These are phyloP conservation scores for Hassar affinis DNA, from an alignment of 2,113 vertebrate genomes.

Conservation along the genomic window DNA sequence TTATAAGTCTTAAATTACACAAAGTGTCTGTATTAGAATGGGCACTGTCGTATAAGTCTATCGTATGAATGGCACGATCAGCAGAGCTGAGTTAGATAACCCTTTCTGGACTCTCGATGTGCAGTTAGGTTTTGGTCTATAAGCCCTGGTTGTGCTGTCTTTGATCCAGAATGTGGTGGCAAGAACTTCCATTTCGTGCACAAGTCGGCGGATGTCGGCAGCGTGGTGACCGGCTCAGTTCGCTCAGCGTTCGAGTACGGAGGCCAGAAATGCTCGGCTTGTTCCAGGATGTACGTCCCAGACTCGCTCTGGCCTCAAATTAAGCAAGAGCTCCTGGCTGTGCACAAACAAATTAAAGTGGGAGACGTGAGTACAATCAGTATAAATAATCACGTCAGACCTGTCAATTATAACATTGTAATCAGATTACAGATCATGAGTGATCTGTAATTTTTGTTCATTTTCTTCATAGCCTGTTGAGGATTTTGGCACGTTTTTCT, in stretches of 20 bases:
- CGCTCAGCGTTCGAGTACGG: slow-evolving; percentile 93
- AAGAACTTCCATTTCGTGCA: slow-evolving; percentile 98
- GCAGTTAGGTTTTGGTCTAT: background rate
- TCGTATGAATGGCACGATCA: background rate
- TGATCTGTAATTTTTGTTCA: no score
- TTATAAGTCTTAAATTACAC: no score
- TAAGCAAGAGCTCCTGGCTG: slow-evolving; percentile 78
- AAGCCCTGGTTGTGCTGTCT: background rate
- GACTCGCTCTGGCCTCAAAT: slow-evolving; percentile 85
- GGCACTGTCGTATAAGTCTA: background rate
- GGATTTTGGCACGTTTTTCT: slow-evolving; percentile 87
- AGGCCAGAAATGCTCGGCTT: slow-evolving; percentile 95
- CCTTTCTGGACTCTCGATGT: background rate
- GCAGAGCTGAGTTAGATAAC: background rate
- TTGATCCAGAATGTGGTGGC: slow-evolving; percentile 85
- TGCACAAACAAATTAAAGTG: slow-evolving; percentile 80
- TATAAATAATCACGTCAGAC: background rate
- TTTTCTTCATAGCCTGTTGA: slow-evolving; percentile 77
- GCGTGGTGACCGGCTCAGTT: slow-evolving; percentile 85
- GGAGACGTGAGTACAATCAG: slow-evolving; percentile 81
- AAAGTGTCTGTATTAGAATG: background rate
- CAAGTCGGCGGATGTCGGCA: slow-evolving; percentile 79
- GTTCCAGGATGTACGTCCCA: slow-evolving; percentile 90
- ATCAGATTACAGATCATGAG: background rate
- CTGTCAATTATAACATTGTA: background rate